These are phyloP conservation scores for Calliphora vomitoria DNA, from an alignment of 2,888 invertebrate genomes.

Conservation along the genomic window DNA sequence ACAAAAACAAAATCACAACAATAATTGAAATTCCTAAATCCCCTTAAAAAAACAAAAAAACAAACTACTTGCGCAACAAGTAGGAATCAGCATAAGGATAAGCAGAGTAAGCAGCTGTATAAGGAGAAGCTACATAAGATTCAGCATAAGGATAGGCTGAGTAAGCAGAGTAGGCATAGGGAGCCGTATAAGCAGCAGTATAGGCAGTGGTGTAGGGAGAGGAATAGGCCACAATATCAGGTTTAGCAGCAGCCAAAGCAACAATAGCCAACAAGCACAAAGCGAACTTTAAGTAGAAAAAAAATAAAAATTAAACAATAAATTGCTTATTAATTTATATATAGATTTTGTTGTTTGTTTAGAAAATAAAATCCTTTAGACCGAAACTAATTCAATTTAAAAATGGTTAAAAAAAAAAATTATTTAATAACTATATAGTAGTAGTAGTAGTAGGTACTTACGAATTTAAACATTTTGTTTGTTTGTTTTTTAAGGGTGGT, in stretches of 20 bases:
- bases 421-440: not conserved
- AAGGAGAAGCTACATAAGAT: constrained; percentile 75
- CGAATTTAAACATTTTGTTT: constrained; percentile 75
- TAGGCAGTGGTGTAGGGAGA: constrained; percentile 72
- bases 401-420: not conserved
- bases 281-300: constrained; percentile 64
- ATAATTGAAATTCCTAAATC: constrained; percentile 34
- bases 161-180: constrained; percentile 75
- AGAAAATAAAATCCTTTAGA: constrained; percentile 13
- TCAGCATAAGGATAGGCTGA: constrained; percentile 76
- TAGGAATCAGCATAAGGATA: constrained; percentile 75
- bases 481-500: constrained; percentile 17
- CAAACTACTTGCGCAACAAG: constrained; percentile 64
- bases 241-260: constrained; percentile 76
- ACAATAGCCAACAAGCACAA: constrained; percentile 75
- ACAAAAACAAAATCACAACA: constrained; percentile 30
- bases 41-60: not conserved
- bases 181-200: constrained; percentile 75
- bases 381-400: not conserved
- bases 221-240: constrained; percentile 75
- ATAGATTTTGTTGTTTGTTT: not conserved
- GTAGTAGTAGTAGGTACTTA: constrained; percentile 58
- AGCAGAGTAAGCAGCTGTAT: constrained; percentile 80
- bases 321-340: not conserved
- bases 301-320: not conserved